These are phyloP conservation scores for Pollachius pollachius DNA, from an alignment of 2,113 vertebrate genomes.

Conservation along the genomic window DNA sequence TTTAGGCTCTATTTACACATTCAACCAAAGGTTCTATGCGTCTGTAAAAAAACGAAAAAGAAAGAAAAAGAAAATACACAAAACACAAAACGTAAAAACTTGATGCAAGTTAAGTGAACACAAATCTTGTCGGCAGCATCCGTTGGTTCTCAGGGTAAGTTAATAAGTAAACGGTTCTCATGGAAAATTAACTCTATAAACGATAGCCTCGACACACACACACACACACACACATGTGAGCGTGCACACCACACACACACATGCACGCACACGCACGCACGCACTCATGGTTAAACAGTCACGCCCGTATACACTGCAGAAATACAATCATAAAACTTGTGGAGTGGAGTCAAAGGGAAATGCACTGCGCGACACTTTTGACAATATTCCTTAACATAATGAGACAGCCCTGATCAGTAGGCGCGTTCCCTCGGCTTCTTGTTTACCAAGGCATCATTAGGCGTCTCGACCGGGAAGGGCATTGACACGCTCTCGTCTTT, in stretches of 20 bases:
- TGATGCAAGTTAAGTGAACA: conserved; percentile 74
- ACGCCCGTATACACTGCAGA: conserved; percentile 47
- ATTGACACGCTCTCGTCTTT: no score
- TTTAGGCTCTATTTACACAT: conserved; percentile 88
- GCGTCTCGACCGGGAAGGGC: no score
- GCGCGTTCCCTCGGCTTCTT: no score
- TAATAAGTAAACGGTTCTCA: conserved; percentile 49
- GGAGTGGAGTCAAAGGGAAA: not conserved
- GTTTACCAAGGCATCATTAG: no score
- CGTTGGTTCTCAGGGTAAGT: conserved; percentile 63
- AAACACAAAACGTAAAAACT: conserved; percentile 35
- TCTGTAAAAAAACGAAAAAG: conserved; percentile 73
- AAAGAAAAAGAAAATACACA: conserved; percentile 72
- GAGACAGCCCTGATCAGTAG: no score
- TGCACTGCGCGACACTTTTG: conserved; percentile 14
- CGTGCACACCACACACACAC: conserved; percentile 5
- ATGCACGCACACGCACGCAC: conserved; percentile 23
- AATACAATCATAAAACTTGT: conserved; percentile 35
- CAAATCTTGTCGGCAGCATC: conserved; percentile 95
- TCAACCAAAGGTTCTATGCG: conserved; percentile 91
- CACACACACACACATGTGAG: conserved; percentile 7
- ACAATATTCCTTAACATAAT: no score
- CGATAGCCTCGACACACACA: no score
- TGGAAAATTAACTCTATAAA: conserved; percentile 12
- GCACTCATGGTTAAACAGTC: not conserved